Evolutionary conservation across 2,888 invertebrate species (phyloP), one percentile per base, ranked within the genome.

Genomic region (Incurvaria masculella): DNA sequence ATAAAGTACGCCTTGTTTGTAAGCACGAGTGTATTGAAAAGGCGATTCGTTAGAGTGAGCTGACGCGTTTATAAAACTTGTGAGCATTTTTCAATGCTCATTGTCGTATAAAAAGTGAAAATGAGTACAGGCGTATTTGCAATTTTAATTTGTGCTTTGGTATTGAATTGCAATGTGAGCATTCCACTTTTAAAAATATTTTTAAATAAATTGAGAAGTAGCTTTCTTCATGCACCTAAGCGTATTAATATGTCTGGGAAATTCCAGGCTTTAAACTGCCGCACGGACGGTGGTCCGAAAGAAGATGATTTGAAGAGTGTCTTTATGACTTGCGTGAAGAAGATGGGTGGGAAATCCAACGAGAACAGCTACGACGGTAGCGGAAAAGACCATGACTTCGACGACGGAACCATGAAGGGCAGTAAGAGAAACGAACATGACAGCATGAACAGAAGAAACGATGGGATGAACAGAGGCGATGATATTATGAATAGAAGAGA

Each of bases 231-330:
- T n/a, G n/a, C n/a, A n/a, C n/a, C n/a, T n/a, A n/a, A n/a, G n/a
- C n/a, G n/a, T n/a, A n/a, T n/a, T n/a, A n/a, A n/a, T n/a, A n/a
- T n/a, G n/a, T n/a, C n/a, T n/a, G n/a, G n/a, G n/a, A n/a, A n/a
- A n/a, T 41, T 57, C 21, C 42, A 82, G 82, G 70, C 78, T 8
- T 58, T 86, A 19, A 82, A 74, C 58, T 86, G 87, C 55, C 80
- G 80, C 11, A 73, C 81, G 1, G 81, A 81, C 43, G 82, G 82
- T 47, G 81, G 83, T 20, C 75, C 79, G n/a, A 74, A 78, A 49
- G 82, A 83, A 54, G 74, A 79, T 17, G 81, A 84, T 47, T 63
- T 85, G 3, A 83, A 81, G 53, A 76, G 70, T 44, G 72, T 84
- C 8, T 80, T 84, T 53, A 76, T 76, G 51, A 78, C 67, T 45